Evolutionary conservation across 1,140 invertebrate genomes (phyloP).

Genomic region (Drosophila guanche): DNA sequence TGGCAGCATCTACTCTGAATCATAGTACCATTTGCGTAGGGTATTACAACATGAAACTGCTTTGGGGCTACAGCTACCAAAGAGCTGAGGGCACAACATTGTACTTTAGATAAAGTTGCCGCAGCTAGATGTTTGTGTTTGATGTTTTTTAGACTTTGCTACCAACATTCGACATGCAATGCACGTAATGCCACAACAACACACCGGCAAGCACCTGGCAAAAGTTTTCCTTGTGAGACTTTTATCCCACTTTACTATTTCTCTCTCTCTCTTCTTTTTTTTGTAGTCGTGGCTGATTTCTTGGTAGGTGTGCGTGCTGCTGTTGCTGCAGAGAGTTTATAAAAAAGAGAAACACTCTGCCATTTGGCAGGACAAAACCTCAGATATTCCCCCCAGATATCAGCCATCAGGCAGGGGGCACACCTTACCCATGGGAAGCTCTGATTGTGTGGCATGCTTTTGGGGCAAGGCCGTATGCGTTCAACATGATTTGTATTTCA

Average conservation of each 20-base stretch:
- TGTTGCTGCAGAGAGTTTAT: constrained; percentile 25
- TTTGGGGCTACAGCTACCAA: background rate
- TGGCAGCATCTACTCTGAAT: too few species aligned
- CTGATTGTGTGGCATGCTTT: constrained; percentile 34
- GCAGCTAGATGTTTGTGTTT: constrained; percentile 61
- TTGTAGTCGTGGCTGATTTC: constrained; percentile 23
- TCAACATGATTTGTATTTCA: constrained; percentile 52
- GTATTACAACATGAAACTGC: too few species aligned
- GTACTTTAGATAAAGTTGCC: constrained; percentile 76
- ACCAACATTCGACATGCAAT: constrained; percentile 74
- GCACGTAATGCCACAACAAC: constrained; percentile 55
- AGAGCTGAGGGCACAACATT: background rate
- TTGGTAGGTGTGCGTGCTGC: constrained; percentile 2
- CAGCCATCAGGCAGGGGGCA: constrained; percentile 24
- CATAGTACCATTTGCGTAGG: too few species aligned
- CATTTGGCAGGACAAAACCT: constrained; percentile 40
- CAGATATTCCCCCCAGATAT: constrained; percentile 24
- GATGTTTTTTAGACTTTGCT: constrained; percentile 53
- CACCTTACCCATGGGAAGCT: constrained; percentile 9
- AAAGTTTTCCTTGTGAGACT: constrained; percentile 47
- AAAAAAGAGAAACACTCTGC: constrained; percentile 26
- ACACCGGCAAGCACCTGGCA: constrained; percentile 34
- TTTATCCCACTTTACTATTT: constrained; percentile 51
- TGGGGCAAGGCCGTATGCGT: constrained; percentile 37
- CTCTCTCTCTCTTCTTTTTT: constrained; percentile 20